Base-by-base conservation (phyloP, 2,797 vertebrate species). In the Enoplosus armatus region DNA sequence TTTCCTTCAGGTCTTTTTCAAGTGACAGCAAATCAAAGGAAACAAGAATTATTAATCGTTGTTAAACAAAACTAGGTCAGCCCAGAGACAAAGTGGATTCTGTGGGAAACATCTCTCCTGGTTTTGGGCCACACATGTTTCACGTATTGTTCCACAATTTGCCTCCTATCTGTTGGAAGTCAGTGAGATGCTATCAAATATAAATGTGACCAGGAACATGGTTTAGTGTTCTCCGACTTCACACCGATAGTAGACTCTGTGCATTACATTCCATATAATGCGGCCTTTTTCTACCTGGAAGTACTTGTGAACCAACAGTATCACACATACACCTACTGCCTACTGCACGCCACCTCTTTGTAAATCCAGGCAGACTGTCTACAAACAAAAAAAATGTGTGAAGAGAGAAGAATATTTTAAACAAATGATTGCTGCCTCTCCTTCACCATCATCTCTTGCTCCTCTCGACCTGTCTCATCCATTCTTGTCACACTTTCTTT, bases 281-380 rank as follows among this genome's bases (percentile, higher is more conserved):
- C 72, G 26, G 85, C 84, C 86, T 85, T 87, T 74, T 50, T 76
- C 63, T 90, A 61, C 80, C 71, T 83, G 79, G 39, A 68, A 75
- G 47, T 77, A 71, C 80, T 78, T 82, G 72, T 75, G 56, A 75
- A 63, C 50, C 58, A 41, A 59, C 47, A 35, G 39, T 65, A 39
- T 83, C 59, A 73, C 72, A 56, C 53, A 66, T 20, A 53, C 59
- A 66, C 63, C 22, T 50, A 56, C 70, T 86, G 66, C 85, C 72
- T 67, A 56, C 48, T 65, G 47, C 56, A 58, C 7, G 1, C 45
- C 39, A 59, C 54, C 26, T 72, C 53, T 58, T 33, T 54, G 12
- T 43, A 20, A 14, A 24, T 48, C 60, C 26, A 54, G 63, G 54
- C 11, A 55, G 27, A 67, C 29, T 27, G 50, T 72, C 62, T 7